Evolutionary conservation across 2,797 vertebrate species (phyloP), one percentile per base, ranked within the genome.

Genomic region (Phataginus tricuspis): DNA sequence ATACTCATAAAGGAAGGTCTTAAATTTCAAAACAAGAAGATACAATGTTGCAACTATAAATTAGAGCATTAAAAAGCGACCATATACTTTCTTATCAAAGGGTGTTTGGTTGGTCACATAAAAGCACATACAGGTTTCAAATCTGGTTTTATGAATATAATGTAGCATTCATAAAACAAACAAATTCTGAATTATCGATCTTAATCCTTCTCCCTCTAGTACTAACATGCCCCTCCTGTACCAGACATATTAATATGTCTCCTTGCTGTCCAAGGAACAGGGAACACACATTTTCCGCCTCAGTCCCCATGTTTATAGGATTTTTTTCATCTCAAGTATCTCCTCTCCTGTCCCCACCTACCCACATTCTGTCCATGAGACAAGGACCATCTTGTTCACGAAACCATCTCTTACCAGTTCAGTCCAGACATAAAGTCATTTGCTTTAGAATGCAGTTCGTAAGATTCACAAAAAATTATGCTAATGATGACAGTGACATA

Each of bases 81-180:
- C 61, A 51, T 34, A 42, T 79, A 84, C 57, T 61, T 91, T 90
- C 25, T 15, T 72, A 88, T 31, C 85, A 87, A 85, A 80, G 68
- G 34, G 31, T 74, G 63, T 21, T n/a, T 53, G 27, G 23, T 37
- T 92, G 69, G 39, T 66, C 15, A 64, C 13, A 89, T 1, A 78
- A 49, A 83, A 85, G 95, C 55, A 87, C 37, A 68, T 2, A 31
- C 1, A 74, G 42, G 45, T 45, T 93, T 90, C 68, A 78, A 94
- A 78, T 45, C 4, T 29, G 57, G 90, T 39, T 90, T 61, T 57
- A 42, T 68, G 16, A 90, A 69, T 55, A n/a, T 34, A 75, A 34
- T 25, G 1, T 6, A 87, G 23, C 4, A 49, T 39, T 90, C 45
- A 19, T 23, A 94, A 72, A 74, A 80, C 34, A 39, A 59, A 42